phyloP scores from a whole-genome alignment of 2,113 vertebrate species.

The Spea bombifrons region DNA sequence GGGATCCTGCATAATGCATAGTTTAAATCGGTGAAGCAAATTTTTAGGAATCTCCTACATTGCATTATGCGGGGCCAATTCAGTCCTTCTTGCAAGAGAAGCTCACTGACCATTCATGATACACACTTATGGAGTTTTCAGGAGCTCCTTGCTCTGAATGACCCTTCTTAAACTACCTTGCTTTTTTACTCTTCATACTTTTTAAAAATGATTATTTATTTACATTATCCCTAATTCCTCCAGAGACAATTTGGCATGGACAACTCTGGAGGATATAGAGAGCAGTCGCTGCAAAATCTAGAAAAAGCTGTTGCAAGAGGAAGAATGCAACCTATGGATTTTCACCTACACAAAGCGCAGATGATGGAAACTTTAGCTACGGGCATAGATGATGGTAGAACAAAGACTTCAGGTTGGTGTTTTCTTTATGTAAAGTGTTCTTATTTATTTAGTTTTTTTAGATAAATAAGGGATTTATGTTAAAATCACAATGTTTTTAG shows the following conservation, averaged over 20 bases:
- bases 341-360: conserved; percentile 78
- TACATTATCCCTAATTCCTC: neutral
- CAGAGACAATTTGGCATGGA: conserved; percentile 86
- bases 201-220: too few relatives aligned
- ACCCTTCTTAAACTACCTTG: too few relatives aligned
- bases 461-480: neutral
- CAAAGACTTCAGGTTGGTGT: conserved; percentile 78
- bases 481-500: too few relatives aligned
- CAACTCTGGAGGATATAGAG: conserved; percentile 81
- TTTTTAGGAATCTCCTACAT: too few relatives aligned
- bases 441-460: neutral
- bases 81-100: too few relatives aligned
- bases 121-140: too few relatives aligned
- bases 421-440: conserved; percentile 13
- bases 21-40: too few relatives aligned
- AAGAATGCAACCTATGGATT: conserved; percentile 79
- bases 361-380: conserved; percentile 85
- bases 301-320: conserved; percentile 81
- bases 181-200: too few relatives aligned
- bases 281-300: conserved; percentile 80
- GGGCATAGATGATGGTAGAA: conserved; percentile 83
- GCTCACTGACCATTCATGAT: too few relatives aligned
- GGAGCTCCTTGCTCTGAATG: too few relatives aligned
- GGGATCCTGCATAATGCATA: too few relatives aligned
- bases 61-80: too few relatives aligned